phyloP scores from a whole-genome alignment of 2,113 vertebrate species.

The Coturnix japonica region DNA sequence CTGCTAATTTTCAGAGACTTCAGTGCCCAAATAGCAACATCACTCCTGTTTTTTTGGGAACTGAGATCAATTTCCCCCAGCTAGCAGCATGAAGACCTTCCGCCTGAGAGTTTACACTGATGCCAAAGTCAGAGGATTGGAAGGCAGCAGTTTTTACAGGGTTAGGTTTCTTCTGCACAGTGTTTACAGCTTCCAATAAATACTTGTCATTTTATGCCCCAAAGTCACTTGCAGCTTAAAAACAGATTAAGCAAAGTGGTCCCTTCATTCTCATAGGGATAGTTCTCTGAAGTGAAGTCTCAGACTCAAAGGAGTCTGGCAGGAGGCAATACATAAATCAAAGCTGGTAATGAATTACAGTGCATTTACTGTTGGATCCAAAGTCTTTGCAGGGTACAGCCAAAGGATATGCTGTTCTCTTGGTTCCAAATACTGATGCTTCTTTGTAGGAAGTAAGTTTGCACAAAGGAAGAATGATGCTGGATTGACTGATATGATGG shows the following conservation, averaged over 20 bases:
- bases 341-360: background rate
- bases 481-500: background rate
- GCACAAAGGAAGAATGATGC: background rate
- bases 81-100: slow-evolving; percentile 39
- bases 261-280: background rate
- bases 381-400: background rate
- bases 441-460: background rate
- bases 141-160: slow-evolving; percentile 34
- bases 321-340: slow-evolving; percentile 1
- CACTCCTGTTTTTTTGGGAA: slow-evolving; percentile 45
- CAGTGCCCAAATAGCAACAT: background rate
- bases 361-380: background rate
- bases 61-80: slow-evolving; percentile 67
- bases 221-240: background rate
- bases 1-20: slow-evolving; percentile 39
- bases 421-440: background rate
- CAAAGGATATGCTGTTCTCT: background rate
- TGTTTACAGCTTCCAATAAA: slow-evolving; percentile 19
- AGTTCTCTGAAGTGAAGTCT: background rate
- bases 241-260: slow-evolving; percentile 28
- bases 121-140: slow-evolving; percentile 48
- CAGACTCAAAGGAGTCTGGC: background rate
- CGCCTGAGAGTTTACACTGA: slow-evolving; percentile 13
- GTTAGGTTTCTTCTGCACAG: background rate
- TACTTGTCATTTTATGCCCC: background rate